Percentiles rank a stretch among this genome's conserved stretches.
Conservation (phyloP, 2,888 invertebrate species). For the Drosophila koepferae region DNA sequence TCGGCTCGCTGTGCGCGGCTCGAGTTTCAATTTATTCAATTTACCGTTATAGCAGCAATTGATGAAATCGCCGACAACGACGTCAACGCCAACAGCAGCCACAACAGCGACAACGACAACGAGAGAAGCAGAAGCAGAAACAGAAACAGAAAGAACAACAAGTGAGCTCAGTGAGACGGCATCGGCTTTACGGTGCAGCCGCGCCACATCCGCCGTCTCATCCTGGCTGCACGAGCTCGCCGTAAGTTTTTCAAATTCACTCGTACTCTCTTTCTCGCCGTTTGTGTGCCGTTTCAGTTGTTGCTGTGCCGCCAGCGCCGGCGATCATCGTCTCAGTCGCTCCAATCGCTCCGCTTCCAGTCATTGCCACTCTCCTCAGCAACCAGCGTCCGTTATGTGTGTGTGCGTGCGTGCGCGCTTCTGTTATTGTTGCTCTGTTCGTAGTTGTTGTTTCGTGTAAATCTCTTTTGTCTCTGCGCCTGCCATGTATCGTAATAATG, state of each 20-base stretch:
- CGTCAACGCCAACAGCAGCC: slow-evolving; percentile 9
- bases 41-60: slow-evolving; percentile 77
- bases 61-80: slow-evolving; percentile 56
- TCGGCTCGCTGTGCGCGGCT: slow-evolving; percentile 38
- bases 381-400: slow-evolving; percentile 52
- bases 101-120: slow-evolving; percentile 11
- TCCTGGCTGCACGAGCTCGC: slow-evolving; percentile 69
- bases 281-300: slow-evolving; percentile 56
- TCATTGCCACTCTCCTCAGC: slow-evolving; percentile 19
- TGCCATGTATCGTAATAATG: slow-evolving; percentile 72
- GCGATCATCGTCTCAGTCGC: slow-evolving; percentile 38
- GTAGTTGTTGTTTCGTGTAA: slow-evolving; percentile 32
- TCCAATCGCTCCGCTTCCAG: slow-evolving; percentile 27
- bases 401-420: slow-evolving; percentile 28
- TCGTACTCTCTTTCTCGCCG: slow-evolving; percentile 9
- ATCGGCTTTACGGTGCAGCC: slow-evolving; percentile 49
- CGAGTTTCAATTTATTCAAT: slow-evolving; percentile 78
- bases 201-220: slow-evolving; percentile 64
- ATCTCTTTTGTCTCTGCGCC: slow-evolving; percentile 48
- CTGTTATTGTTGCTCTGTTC: slow-evolving; percentile 18
- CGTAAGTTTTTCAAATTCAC: slow-evolving; percentile 51
- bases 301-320: slow-evolving; percentile 45
- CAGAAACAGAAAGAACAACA: slow-evolving; percentile 4
- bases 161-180: slow-evolving; percentile 44
- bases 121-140: not conserved